Percentiles rank a stretch among this genome's conserved stretches.
Evolutionary conservation across 92 coral and sea anemone genomes (phyloP).

Genomic region (Plumapathes pennacea): DNA sequence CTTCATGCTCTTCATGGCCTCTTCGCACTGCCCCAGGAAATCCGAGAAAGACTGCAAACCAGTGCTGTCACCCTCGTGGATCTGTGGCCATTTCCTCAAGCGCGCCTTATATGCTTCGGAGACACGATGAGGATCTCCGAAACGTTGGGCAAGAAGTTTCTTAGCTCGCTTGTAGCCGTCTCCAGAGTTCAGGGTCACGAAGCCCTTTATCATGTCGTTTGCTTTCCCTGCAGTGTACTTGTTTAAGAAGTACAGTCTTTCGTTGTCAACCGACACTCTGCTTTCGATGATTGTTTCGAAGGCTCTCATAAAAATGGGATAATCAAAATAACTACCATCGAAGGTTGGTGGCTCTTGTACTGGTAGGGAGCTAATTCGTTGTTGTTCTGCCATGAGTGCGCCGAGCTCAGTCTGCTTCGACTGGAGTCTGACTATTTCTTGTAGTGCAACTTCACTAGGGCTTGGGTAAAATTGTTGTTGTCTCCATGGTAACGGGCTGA

Average conservation of each 20-base stretch:
- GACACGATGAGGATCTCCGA: conserved; percentile 56
- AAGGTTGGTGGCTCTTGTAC: conserved; percentile 46
- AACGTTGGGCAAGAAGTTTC: conserved; percentile 39
- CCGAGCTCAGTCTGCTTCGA: conserved; percentile 38
- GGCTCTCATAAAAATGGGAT: conserved; percentile 26
- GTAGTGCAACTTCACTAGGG: conserved; percentile 4
- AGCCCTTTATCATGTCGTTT: conserved; percentile 53
- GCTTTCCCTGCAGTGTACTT: conserved; percentile 63
- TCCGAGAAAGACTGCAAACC: conserved; percentile 13
- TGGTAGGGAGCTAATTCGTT: conserved; percentile 33
- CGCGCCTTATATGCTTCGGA: conserved; percentile 49
- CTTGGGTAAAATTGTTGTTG: too few relatives aligned
- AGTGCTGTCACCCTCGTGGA: conserved; percentile 25
- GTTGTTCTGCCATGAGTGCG: conserved; percentile 24
- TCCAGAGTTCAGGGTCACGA: conserved; percentile 36
- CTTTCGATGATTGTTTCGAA: conserved; percentile 28
- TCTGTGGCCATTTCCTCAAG: conserved; percentile 41
- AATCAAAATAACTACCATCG: conserved; percentile 34
- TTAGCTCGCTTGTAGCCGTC: conserved; percentile 34
- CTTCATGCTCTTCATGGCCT: conserved; percentile 25
- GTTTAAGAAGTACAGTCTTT: too few relatives aligned
- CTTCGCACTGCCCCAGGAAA: conserved; percentile 30
- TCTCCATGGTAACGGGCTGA: too few relatives aligned
- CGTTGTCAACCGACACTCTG: conserved; percentile 20
- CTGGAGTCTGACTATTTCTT: conserved; percentile 37